Base-by-base conservation (phyloP, 2,888 invertebrate species). In the Opisthograptis luteolata region DNA sequence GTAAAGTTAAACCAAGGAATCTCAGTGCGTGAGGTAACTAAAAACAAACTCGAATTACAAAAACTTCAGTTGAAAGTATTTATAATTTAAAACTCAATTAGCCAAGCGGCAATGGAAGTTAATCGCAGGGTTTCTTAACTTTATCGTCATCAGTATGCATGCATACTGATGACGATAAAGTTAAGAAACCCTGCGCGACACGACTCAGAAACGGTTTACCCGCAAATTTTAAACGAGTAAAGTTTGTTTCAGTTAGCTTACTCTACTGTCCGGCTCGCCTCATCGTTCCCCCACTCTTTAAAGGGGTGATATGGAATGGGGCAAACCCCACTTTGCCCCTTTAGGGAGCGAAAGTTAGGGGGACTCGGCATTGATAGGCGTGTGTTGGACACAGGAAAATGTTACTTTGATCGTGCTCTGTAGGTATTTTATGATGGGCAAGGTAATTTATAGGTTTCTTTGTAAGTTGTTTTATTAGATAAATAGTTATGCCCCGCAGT, bases 171-270 rank as follows among this genome's bases (percentile, higher is more conserved):
- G n/a, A n/a, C n/a, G n/a, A n/a, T n/a, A n/a, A n/a, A n/a, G n/a
- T n/a, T n/a, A n/a, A n/a, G n/a, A n/a, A n/a, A n/a, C n/a, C n/a
- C n/a, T n/a, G n/a, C 83, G 83, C 80, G 81, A 79, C 73, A 69
- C 63, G 70, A 81, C 76, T 76, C 70, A 44, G 76, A 68, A 79
- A 81, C 79, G 67, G 74, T 76, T 79, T 64, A 56, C 40, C 84
- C 83, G 82, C 87, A 86, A 86, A 87, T 84, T 88, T 89, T 88
- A 88, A 91, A 90, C 87, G 91, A 89, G 89, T 82, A 88, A 91
- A 89, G 85, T 89, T 89, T 81, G 83, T 81, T 81, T 82, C 77
- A 79, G 84, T 83, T 79, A 76, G 83, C 79, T 84, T 79, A 75
- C 81, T 79, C 78, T 73, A 82, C 81, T 84, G 87, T 85, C 87